Conservation (phyloP, 2,888 invertebrate genomes). For the Panopea generosa region DNA sequence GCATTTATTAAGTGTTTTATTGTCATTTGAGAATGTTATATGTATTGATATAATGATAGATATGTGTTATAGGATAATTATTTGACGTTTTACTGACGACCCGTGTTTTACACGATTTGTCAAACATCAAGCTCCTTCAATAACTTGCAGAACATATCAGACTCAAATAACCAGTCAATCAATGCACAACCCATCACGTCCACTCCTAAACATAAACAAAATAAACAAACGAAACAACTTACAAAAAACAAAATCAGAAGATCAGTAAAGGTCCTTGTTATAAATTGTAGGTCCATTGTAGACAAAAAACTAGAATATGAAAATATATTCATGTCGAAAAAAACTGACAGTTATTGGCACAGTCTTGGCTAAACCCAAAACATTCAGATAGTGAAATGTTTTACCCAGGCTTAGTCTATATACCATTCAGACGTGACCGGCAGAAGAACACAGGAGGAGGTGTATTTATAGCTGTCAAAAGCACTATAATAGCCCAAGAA, state of each 20-base stretch:
- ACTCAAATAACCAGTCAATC: no score
- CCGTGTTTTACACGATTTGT: no score
- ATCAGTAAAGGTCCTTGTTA: slow-evolving; percentile 2
- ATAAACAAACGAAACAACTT: not conserved
- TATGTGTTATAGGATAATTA: no score
- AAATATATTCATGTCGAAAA: no score
- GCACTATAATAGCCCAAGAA: slow-evolving; percentile 16
- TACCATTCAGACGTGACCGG: not conserved
- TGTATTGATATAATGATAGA: no score
- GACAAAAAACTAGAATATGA: slow-evolving; percentile 9
- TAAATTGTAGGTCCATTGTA: slow-evolving; percentile 6
- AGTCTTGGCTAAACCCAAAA: not conserved
- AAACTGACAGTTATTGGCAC: not conserved
- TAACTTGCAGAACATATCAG: no score
- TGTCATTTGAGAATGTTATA: no score
- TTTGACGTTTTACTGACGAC: no score
- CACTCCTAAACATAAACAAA: not conserved
- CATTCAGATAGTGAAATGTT: slow-evolving; percentile 3
- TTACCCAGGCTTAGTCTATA: not conserved
- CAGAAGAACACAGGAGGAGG: slow-evolving; percentile 2
- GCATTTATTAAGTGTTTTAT: no score
- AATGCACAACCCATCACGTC: not conserved
- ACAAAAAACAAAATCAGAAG: slow-evolving; percentile 10
- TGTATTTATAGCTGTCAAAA: slow-evolving; percentile 24
- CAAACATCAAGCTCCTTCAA: no score